Conservation (phyloP, 2,797 vertebrate genomes). For the Coranthus polyacanthus region DNA sequence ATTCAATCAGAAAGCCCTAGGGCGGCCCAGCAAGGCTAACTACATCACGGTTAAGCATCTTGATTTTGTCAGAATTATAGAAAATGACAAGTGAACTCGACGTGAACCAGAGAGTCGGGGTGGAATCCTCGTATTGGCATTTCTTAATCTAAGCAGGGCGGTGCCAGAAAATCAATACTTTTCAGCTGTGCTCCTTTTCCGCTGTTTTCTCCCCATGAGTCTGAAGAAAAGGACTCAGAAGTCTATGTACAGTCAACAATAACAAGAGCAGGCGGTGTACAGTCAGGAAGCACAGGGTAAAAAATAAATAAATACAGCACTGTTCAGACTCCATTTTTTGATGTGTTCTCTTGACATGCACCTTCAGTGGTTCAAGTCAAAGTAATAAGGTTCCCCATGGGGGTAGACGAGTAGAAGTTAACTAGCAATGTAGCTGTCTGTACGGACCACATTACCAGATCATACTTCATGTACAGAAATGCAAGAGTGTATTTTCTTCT, state of each 20-base stretch:
- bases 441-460: no score
- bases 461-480: no score
- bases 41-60: conserved; percentile 82
- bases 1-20: conserved; percentile 82
- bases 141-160: conserved; percentile 77
- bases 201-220: conserved; percentile 35
- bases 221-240: conserved; percentile 28
- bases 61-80: conserved; percentile 86
- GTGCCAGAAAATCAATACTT: conserved; percentile 82
- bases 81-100: conserved; percentile 89
- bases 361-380: no score
- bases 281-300: not conserved
- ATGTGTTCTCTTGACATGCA: no score
- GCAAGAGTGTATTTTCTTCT: no score
- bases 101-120: conserved; percentile 79
- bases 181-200: conserved; percentile 45
- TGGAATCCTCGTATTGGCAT: conserved; percentile 84
- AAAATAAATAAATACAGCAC: not conserved
- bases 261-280: not conserved
- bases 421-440: no score
- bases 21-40: conserved; percentile 76
- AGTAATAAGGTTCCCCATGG: no score
- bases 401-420: no score
- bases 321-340: not conserved
- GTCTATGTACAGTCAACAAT: conserved; percentile 28